phyloP scores from a whole-genome alignment of 2,888 invertebrate species.

The Myopa testacea region DNA sequence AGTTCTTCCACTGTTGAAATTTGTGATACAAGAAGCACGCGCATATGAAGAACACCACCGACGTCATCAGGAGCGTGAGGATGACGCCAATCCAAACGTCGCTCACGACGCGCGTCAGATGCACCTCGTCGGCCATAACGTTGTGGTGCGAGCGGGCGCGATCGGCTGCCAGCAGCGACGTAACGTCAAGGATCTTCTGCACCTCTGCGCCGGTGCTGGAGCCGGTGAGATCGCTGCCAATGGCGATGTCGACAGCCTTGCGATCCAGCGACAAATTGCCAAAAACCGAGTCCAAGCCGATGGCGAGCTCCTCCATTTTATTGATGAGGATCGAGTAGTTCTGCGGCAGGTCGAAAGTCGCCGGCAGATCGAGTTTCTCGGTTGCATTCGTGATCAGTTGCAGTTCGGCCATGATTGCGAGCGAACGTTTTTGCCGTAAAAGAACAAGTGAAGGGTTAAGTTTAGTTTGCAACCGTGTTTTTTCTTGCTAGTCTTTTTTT shows the following conservation, averaged over 20 bases:
- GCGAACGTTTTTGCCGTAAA: neutral
- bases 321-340: constrained; percentile 66
- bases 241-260: constrained; percentile 59
- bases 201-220: constrained; percentile 48
- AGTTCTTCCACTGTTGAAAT: constrained; percentile 75
- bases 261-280: constrained; percentile 61
- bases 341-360: constrained; percentile 59
- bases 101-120: constrained; percentile 72
- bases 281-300: constrained; percentile 62
- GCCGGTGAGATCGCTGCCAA: constrained; percentile 35
- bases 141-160: constrained; percentile 50
- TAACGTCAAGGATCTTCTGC: constrained; percentile 50
- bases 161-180: constrained; percentile 52
- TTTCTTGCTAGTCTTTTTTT: neutral
- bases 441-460: constrained; percentile 25
- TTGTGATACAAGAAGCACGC: constrained; percentile 75
- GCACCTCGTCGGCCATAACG: constrained; percentile 58
- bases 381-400: constrained; percentile 39
- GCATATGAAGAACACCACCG: constrained; percentile 75
- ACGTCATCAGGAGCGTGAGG: constrained; percentile 72
- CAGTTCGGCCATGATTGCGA: constrained; percentile 35
- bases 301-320: constrained; percentile 64
- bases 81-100: constrained; percentile 76
- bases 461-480: neutral
- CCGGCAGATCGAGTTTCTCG: constrained; percentile 58